Evolutionary conservation across 2,797 vertebrate genomes (phyloP).

Genomic region (Mycteria americana): DNA sequence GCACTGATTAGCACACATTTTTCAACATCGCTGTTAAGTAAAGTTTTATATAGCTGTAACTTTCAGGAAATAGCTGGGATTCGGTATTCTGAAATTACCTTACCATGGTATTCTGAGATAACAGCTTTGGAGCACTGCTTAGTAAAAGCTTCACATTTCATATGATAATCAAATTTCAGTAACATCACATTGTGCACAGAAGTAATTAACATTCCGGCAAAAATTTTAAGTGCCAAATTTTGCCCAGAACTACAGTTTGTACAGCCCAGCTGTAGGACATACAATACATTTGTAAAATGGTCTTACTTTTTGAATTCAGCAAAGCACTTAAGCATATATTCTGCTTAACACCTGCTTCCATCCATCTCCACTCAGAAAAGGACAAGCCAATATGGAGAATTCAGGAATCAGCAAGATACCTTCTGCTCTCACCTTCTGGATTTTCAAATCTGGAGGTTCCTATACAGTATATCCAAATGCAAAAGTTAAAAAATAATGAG

Average conservation of each 20-base stretch:
- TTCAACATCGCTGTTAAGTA: constrained; percentile 7
- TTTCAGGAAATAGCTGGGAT: constrained; percentile 3
- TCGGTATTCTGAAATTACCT: constrained; percentile 35
- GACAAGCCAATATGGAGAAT: background rate
- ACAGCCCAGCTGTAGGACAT: background rate
- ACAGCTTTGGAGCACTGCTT: background rate
- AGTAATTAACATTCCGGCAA: background rate
- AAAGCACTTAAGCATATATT: background rate
- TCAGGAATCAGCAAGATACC: background rate
- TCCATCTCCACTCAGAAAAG: background rate
- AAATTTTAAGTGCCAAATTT: background rate
- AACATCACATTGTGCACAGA: background rate
- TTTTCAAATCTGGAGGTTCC: background rate
- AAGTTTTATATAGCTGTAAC: constrained; percentile 31
- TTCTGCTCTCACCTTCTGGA: background rate
- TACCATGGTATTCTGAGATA: background rate
- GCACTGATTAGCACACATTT: constrained; percentile 37
- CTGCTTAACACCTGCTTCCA: constrained; percentile 3
- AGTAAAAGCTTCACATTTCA: background rate
- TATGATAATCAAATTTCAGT: background rate
- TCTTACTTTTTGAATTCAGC: background rate
- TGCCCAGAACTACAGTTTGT: background rate
- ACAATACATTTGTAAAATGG: background rate
- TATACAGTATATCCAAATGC: background rate
- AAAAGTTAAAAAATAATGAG: background rate